These are phyloP conservation scores for Harmothoe impar DNA, from an alignment of 2,888 invertebrate species.

Conservation along the genomic window DNA sequence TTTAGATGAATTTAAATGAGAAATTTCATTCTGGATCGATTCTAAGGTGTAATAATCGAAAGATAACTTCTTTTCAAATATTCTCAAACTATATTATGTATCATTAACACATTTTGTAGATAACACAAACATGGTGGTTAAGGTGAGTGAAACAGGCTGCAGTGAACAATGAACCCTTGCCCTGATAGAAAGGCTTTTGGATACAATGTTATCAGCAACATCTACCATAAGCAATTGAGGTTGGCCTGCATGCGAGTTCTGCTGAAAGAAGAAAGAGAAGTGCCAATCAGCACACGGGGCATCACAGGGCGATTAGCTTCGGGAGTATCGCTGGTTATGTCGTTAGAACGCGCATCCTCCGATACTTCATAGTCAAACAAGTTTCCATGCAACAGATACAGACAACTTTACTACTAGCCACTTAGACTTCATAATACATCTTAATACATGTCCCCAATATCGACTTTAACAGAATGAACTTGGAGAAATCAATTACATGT, in stretches of 20 bases:
- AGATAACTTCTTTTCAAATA: too few relatives aligned
- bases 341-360: neutral
- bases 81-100: too few relatives aligned
- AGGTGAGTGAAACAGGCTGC: neutral
- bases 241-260: slow-evolving; percentile 57
- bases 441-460: too few relatives aligned
- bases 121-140: too few relatives aligned
- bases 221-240: slow-evolving; percentile 62
- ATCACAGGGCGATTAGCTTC: neutral
- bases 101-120: too few relatives aligned
- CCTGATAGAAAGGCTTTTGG: neutral
- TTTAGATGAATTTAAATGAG: too few relatives aligned
- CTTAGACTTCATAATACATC: too few relatives aligned
- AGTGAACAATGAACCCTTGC: neutral
- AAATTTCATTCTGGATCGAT: too few relatives aligned
- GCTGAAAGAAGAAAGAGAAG: slow-evolving; percentile 59
- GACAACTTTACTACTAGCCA: neutral
- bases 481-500: too few relatives aligned
- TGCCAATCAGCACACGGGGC: neutral
- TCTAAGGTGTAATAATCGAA: too few relatives aligned
- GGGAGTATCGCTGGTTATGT: neutral
- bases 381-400: neutral
- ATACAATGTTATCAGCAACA: slow-evolving; percentile 27
- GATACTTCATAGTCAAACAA: neutral
- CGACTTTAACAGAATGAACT: too few relatives aligned